These are phyloP conservation scores for Chlorospingus semifuscus DNA, from an alignment of 2,797 vertebrate species.

Conservation along the genomic window DNA sequence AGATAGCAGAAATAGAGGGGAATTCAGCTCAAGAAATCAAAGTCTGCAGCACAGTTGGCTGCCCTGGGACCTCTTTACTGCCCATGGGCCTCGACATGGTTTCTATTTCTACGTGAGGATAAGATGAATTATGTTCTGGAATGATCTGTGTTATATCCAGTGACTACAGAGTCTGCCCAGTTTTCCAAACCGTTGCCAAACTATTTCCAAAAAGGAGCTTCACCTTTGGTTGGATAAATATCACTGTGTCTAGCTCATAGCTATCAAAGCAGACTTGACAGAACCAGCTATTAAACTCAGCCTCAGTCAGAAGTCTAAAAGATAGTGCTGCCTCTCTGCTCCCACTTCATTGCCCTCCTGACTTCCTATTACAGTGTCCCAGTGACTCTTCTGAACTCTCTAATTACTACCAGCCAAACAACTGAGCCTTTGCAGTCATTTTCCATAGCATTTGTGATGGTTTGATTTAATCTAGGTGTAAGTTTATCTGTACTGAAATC, in stretches of 20 bases:
- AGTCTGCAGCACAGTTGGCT: neutral
- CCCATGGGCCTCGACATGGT: neutral
- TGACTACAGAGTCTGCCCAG: neutral
- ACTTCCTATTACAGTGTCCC: neutral
- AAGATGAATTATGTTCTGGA: neutral
- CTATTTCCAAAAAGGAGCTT: neutral
- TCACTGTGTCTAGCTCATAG: neutral
- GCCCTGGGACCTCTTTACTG: neutral
- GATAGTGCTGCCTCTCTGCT: neutral
- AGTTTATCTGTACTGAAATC: neutral
- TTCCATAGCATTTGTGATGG: neutral
- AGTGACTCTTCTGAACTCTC: neutral
- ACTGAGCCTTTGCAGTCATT: neutral
- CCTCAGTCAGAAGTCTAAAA: neutral
- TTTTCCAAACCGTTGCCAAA: neutral
- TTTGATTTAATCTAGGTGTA: neutral
- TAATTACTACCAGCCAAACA: neutral
- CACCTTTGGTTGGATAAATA: neutral
- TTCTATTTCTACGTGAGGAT: neutral
- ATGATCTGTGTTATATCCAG: neutral
- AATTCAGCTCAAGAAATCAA: neutral
- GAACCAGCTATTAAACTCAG: neutral
- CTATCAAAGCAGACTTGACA: neutral
- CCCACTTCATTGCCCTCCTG: neutral
- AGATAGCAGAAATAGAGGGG: neutral